Evolutionary conservation across 2,113 vertebrate genomes (phyloP), one percentile per base, ranked within the genome.

Genomic region (Mus pahari): DNA sequence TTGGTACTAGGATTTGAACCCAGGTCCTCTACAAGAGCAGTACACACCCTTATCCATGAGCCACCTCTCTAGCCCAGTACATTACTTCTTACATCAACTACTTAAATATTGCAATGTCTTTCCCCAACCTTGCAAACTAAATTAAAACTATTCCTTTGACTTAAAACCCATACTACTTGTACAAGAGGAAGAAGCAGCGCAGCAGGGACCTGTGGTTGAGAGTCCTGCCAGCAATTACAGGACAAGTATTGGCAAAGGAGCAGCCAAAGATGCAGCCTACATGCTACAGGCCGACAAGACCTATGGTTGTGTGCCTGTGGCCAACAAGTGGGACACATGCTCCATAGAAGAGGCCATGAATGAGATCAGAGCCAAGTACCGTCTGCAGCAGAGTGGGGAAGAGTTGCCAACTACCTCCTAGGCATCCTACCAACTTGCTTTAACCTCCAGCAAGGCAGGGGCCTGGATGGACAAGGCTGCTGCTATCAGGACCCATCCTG

Each of bases 291-390:
- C 99, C 78, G 99, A 99, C 98, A 98, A 98, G 50, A 94, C 99
- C 3, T 99, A 99, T 0, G 99, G 99, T 97, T 99, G 99, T 90
- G 99, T 99, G 86, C 99, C 99, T 0, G 99, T 99, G 86, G 99
- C 99, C 95, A 99, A 99, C 98, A 99, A 99, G 98, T 98, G 99
- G 89, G 99, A 99, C 98, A 99, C 99, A 0, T 99, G 99, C 96
- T 99, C 99, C 97, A 99, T 99, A 84, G 99, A 99, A 96, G 99
- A 99, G 97, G 99, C 99, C 96, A 99, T 99, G 99, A 99, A 99
- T 20, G 99, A 98, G 96, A 99, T 99, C 96, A 97, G 99, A 90
- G 99, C 99, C 14, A 99, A 99, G 98, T 99, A 99, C 91, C 98
- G 99, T 26, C 98, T 98, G 97, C 99, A 99, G 97, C 98, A 97